A percentile compares a stretch with the other conserved stretches of the same genome.
Evolutionary conservation across 2,113 vertebrate species (phyloP).

Genomic region (Cervus canadensis): DNA sequence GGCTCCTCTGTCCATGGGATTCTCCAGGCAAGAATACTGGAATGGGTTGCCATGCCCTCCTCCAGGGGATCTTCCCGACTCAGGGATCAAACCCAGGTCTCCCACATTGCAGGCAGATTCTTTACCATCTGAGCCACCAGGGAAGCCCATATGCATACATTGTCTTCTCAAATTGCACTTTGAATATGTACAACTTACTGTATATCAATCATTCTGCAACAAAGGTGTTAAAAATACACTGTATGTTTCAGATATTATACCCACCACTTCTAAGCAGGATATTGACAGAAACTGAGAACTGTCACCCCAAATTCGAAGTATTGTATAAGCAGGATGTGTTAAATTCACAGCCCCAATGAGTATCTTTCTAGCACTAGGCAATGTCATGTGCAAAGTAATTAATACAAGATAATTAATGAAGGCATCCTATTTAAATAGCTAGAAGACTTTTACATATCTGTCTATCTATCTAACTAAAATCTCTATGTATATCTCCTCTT

Average conservation of each 20-base stretch:
- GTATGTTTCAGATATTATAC: neutral
- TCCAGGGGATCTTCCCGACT: neutral
- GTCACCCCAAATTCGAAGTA: neutral
- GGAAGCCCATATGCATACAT: neutral
- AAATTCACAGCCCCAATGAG: neutral
- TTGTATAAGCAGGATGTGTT: neutral
- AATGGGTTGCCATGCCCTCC: neutral
- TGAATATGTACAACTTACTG: neutral
- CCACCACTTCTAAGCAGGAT: neutral
- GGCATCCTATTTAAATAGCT: neutral
- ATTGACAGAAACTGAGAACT: neutral
- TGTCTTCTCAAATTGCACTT: neutral
- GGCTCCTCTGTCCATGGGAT: neutral
- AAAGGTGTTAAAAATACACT: neutral
- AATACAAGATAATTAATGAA: neutral
- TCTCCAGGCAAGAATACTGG: neutral
- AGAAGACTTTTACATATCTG: neutral
- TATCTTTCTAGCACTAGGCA: neutral
- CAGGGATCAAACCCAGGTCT: neutral
- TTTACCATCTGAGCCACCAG: neutral
- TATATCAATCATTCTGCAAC: neutral
- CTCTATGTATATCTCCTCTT: neutral
- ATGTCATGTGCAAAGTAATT: neutral
- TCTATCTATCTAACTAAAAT: neutral
- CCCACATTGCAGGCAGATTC: neutral